Percentiles rank a stretch among this genome's conserved stretches.
phyloP scores from a whole-genome alignment of 2,888 invertebrate species.

The Acholoe squamosa region DNA sequence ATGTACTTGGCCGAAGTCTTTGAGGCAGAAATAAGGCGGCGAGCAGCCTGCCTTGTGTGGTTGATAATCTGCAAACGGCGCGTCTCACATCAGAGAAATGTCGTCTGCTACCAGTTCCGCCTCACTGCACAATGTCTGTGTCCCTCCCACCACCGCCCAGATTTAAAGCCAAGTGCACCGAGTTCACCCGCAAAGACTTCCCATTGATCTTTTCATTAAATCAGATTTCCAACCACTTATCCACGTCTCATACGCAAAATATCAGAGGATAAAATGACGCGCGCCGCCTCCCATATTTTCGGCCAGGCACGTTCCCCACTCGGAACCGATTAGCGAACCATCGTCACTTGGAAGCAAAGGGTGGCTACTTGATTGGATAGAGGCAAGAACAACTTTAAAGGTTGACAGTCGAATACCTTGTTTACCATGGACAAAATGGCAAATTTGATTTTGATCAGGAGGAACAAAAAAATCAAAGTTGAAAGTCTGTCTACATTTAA shows the following conservation, averaged over 20 bases:
- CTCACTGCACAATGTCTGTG: slow-evolving; percentile 17
- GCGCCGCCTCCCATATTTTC: neutral
- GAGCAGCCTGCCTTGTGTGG: neutral
- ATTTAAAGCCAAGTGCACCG: slow-evolving; percentile 31
- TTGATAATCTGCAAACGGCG: slow-evolving; percentile 21
- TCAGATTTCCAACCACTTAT: slow-evolving; percentile 29
- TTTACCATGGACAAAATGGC: neutral
- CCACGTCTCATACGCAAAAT: slow-evolving; percentile 29
- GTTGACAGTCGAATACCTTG: neutral
- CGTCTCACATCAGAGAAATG: neutral
- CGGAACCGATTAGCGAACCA: neutral
- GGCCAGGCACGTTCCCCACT: slow-evolving; percentile 6
- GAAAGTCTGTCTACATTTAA: neutral
- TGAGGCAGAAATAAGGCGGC: slow-evolving; percentile 15
- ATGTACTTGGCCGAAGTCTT: neutral
- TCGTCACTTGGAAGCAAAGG: neutral
- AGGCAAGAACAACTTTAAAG: neutral
- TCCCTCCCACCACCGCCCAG: neutral
- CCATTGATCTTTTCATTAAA: slow-evolving; percentile 41
- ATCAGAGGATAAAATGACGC: slow-evolving; percentile 16
- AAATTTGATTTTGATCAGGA: slow-evolving; percentile 6
- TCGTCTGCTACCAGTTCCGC: slow-evolving; percentile 19
- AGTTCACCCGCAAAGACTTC: neutral
- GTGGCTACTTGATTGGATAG: neutral
- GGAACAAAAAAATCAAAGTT: neutral